Conservation (phyloP, 2,113 vertebrate genomes). For the Oxygymnocypris stewartii region DNA sequence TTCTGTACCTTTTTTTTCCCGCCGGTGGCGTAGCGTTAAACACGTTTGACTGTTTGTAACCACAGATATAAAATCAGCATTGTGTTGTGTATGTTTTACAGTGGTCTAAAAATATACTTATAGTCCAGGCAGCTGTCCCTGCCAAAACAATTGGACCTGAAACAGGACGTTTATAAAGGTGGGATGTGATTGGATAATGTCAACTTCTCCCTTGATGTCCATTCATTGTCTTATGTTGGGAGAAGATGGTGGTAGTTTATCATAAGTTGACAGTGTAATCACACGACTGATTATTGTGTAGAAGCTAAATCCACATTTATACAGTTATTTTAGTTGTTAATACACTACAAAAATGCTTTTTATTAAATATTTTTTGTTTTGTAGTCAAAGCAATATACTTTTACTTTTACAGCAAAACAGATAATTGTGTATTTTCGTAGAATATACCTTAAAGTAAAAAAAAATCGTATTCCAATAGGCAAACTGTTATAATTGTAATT, state of each 20-base stretch:
- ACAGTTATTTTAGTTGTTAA: not conserved
- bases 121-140: not conserved
- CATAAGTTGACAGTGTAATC: not conserved
- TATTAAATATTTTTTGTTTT: not conserved
- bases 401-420: not conserved
- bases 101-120: not conserved
- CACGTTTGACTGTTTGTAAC: not conserved
- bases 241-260: not conserved
- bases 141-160: not conserved
- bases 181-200: not conserved
- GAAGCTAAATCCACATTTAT: not conserved
- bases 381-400: not conserved
- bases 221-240: not conserved
- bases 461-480: no score
- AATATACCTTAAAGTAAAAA: not conserved
- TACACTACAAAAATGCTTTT: not conserved
- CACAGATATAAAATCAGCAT: not conserved
- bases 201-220: not conserved
- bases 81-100: slow-evolving; percentile 1
- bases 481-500: no score
- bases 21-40: not conserved
- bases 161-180: not conserved
- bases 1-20: not conserved
- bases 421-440: not conserved
- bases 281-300: not conserved